Evolutionary conservation across 2,888 invertebrate genomes (phyloP), one percentile per base, ranked within the genome.

Genomic region (Ornithoptera priamus): DNA sequence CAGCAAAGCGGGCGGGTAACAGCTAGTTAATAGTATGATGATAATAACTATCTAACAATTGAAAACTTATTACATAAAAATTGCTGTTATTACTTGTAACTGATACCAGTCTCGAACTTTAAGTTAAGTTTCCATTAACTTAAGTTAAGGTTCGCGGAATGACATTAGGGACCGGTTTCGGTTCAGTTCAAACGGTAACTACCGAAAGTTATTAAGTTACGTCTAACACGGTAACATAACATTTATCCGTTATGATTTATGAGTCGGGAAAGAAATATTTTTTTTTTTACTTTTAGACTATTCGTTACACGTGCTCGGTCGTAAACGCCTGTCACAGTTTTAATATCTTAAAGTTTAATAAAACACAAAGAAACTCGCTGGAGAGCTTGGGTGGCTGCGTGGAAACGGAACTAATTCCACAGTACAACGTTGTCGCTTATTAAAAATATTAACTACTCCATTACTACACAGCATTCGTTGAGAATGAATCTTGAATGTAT

Each of bases 271-370:
- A 75, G 74, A 72, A 71, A 22, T 22, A 22, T 22, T 75, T 78
- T 75, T 74, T 42, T 42, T 42, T 42, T 46, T 46, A 15, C 12
- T 4, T 46, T 74, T 69, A 66, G 70, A 72, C 70, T 73, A 74
- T 73, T 72, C 71, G 74, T 74, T 75, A 73, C 73, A 72, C 72
- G 77, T 78, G 77, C 77, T 75, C 77, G 76, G 75, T 78, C 77
- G 74, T 80, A 77, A 79, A 79, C 71, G 70, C 59, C 42, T 61
- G 65, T 62, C 60, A 53, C 69, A 39, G 24, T 65, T 56, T 73
- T 68, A 69, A 69, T 73, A 74, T 71, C 67, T 74, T 15, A 68
- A 76, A 72, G 74, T 73, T 74, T 74, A 72, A 74, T 77, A 75
- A 46, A 75, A 72, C 68, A 72, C 74, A 75, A 74, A 71, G 65